A percentile compares a stretch with the other conserved stretches of the same genome.
These are phyloP conservation scores for Oryctes rhinoceros DNA, from an alignment of 1,140 invertebrate genomes.

Conservation along the genomic window DNA sequence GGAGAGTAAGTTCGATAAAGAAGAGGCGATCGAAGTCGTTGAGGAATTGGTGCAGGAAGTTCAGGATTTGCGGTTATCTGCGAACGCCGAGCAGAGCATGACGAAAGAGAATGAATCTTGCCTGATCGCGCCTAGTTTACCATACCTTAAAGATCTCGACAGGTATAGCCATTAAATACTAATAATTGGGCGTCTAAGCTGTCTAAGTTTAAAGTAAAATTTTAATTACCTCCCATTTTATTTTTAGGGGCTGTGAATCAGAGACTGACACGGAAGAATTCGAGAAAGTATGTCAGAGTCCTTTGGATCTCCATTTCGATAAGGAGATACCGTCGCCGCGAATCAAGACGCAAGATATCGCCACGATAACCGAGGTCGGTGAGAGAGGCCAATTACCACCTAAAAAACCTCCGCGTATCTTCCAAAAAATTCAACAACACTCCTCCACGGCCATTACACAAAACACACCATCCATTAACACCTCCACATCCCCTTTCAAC, in stretches of 20 bases:
- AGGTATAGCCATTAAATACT: conserved; percentile 51
- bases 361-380: conserved; percentile 61
- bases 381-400: conserved; percentile 53
- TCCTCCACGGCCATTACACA: background rate
- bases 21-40: conserved; percentile 50
- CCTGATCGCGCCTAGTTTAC: conserved; percentile 51
- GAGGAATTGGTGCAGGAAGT: conserved; percentile 59
- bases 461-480: background rate
- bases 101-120: conserved; percentile 59
- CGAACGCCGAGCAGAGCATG: conserved; percentile 58
- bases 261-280: conserved; percentile 86
- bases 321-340: conserved; percentile 49
- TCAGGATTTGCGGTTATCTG: conserved; percentile 58
- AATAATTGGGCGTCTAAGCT: too few species aligned
- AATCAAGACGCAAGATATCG: conserved; percentile 56
- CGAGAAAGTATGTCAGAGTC: conserved; percentile 76
- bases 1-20: conserved; percentile 58
- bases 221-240: too few species aligned
- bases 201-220: too few species aligned
- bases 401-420: conserved; percentile 59
- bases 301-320: conserved; percentile 63
- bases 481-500: conserved; percentile 12
- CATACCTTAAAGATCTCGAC: conserved; percentile 58
- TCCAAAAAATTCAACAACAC: conserved; percentile 51
- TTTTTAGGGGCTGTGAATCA: conserved; percentile 75